Evolutionary conservation across 2,888 invertebrate genomes (phyloP).

Genomic region (Phania funesta): DNA sequence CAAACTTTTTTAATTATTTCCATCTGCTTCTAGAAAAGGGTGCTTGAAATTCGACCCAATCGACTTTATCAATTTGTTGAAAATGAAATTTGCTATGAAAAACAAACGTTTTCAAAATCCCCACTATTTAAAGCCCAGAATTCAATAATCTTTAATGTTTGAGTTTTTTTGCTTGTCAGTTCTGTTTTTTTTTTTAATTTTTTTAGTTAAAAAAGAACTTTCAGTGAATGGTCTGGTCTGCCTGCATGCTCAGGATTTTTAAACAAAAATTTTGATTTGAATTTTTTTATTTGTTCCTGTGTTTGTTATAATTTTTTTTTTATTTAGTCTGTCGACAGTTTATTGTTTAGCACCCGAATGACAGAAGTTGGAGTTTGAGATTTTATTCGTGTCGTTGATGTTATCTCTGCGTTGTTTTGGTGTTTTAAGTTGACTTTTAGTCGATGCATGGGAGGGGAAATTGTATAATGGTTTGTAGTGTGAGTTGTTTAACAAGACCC

Average conservation of each 20-base stretch:
- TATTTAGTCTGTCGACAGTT: constrained; percentile 26
- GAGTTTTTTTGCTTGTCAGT: neutral
- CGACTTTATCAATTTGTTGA: too few species aligned
- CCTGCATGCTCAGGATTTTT: neutral
- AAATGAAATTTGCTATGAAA: too few species aligned
- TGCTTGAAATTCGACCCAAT: too few species aligned
- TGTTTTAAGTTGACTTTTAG: constrained; percentile 19
- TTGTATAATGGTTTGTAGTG: neutral
- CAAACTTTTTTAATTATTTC: too few species aligned
- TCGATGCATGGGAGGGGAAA: neutral
- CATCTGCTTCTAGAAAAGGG: too few species aligned
- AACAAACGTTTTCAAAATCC: neutral
- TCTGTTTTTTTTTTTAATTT: neutral
- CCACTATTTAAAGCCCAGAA: neutral
- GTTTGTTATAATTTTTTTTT: neutral
- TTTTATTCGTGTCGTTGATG: constrained; percentile 11
- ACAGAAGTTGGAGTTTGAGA: constrained; percentile 15
- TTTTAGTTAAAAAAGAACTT: neutral
- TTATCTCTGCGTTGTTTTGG: neutral
- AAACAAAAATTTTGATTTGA: constrained; percentile 28
- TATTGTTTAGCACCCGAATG: constrained; percentile 8
- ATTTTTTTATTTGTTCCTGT: neutral
- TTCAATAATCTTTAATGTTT: neutral
- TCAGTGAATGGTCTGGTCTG: neutral
- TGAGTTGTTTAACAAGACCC: constrained; percentile 1